Evolutionary conservation across 2,113 vertebrate genomes (phyloP).

Genomic region (Nannobrachium achirus): DNA sequence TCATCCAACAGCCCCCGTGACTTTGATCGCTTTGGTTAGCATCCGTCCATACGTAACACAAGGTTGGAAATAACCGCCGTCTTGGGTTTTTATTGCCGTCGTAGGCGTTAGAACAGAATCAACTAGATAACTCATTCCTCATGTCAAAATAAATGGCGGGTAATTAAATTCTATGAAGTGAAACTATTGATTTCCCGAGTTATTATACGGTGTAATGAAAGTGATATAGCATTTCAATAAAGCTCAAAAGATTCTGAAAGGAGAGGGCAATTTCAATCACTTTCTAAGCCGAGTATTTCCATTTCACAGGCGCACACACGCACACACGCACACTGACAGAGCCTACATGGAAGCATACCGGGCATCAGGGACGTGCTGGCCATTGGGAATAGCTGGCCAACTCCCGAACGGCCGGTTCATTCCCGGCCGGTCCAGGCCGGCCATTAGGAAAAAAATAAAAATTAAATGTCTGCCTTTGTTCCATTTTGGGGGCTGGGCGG

Average conservation of each 20-base stretch:
- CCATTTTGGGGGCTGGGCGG: no score
- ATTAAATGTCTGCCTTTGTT: no score
- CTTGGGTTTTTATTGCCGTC: conserved; percentile 61
- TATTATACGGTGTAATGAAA: conserved; percentile 9
- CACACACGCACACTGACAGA: neutral
- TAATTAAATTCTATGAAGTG: conserved; percentile 43
- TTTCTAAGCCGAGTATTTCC: neutral
- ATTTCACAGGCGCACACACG: neutral
- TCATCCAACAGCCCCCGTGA: conserved; percentile 23
- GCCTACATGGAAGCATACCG: no score
- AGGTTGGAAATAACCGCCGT: conserved; percentile 63
- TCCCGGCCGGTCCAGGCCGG: no score
- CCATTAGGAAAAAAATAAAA: no score
- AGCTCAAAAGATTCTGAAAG: conserved; percentile 26
- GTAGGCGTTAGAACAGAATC: conserved; percentile 45
- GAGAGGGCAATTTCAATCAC: neutral
- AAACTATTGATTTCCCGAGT: conserved; percentile 4
- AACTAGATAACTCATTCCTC: conserved; percentile 47
- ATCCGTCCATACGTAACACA: conserved; percentile 32
- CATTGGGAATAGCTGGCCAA: no score
- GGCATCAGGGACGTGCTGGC: no score
- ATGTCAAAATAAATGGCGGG: conserved; percentile 47
- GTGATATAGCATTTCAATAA: conserved; percentile 34
- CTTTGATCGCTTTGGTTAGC: conserved; percentile 51
- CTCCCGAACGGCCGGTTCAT: no score